phyloP scores from a whole-genome alignment of 2,113 vertebrate genomes.

The Chunga burmeisteri region DNA sequence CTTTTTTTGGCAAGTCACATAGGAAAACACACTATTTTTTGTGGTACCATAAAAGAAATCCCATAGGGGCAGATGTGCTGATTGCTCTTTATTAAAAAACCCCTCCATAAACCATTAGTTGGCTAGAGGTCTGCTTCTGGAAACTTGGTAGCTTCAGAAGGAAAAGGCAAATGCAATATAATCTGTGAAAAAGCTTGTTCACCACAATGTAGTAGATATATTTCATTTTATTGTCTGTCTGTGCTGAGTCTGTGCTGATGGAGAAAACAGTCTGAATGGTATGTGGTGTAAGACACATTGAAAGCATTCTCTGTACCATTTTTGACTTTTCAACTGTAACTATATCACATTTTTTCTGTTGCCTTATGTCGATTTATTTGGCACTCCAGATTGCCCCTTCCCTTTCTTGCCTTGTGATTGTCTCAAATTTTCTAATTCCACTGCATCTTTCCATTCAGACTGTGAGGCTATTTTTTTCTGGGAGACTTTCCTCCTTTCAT shows the following conservation, averaged over 20 bases:
- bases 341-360: neutral
- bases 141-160: neutral
- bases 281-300: neutral
- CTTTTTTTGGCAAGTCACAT: neutral
- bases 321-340: neutral
- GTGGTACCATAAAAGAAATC: neutral
- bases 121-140: neutral
- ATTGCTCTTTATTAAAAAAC: neutral
- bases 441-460: neutral
- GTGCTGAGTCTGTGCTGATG: neutral
- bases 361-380: neutral
- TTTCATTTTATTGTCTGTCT: neutral
- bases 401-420: neutral
- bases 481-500: neutral
- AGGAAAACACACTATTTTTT: neutral
- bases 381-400: neutral
- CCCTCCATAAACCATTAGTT: neutral
- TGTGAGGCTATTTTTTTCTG: neutral
- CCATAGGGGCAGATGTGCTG: neutral
- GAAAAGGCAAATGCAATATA: neutral
- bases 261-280: neutral
- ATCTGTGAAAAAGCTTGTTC: neutral
- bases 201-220: neutral
- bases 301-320: neutral
- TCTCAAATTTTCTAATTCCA: neutral